These are phyloP conservation scores for Onychorhynchus coronatus DNA, from an alignment of 2,113 vertebrate species.

Conservation along the genomic window DNA sequence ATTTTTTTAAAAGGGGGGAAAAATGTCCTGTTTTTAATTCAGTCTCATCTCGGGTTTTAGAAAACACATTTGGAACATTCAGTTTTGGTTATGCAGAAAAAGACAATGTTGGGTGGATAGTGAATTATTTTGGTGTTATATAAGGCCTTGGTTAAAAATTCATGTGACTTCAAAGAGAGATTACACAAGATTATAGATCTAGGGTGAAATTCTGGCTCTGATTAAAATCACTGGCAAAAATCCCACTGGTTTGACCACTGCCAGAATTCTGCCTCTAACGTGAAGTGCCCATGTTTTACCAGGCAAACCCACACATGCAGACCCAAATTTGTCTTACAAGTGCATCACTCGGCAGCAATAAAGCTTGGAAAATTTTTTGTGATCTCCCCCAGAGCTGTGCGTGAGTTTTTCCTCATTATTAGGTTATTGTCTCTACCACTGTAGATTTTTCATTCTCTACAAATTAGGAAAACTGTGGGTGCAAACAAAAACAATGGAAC, in stretches of 20 bases:
- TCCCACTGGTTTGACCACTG: conserved; percentile 1
- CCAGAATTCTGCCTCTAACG: not conserved
- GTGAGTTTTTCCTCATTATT: not conserved
- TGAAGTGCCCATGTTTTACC: not conserved
- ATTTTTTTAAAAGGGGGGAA: not conserved
- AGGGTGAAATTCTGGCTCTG: conserved; percentile 54
- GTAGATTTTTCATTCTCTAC: not conserved
- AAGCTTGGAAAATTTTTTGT: not conserved
- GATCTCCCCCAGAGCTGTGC: not conserved
- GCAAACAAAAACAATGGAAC: not conserved
- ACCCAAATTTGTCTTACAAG: not conserved
- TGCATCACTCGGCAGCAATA: not conserved
- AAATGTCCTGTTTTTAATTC: not conserved
- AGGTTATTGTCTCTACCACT: not conserved
- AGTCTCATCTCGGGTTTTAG: not conserved
- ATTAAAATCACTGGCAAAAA: conserved; percentile 39
- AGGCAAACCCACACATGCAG: not conserved
- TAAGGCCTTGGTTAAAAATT: conserved; percentile 35
- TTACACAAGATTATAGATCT: conserved; percentile 52
- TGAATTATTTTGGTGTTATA: conserved; percentile 19
- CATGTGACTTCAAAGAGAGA: conserved; percentile 46
- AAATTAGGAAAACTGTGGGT: not conserved
- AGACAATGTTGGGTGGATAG: not conserved
- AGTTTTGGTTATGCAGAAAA: not conserved
- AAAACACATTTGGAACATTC: not conserved